phyloP scores from a whole-genome alignment of 1,140 invertebrate species.

The Psix sp. region DNA sequence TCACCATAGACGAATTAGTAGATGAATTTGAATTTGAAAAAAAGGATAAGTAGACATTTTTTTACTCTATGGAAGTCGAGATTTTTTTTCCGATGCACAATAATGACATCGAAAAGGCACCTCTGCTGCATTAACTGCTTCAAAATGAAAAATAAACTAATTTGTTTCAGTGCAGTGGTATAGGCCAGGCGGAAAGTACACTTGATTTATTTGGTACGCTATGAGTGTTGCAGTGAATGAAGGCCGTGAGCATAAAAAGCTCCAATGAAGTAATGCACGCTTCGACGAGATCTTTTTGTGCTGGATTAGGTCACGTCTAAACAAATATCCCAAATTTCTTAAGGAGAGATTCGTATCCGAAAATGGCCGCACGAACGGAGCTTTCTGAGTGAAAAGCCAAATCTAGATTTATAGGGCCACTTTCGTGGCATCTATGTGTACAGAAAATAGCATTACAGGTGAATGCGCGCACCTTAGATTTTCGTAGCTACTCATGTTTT shows the following conservation, averaged over 20 bases:
- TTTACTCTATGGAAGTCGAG: conserved; percentile 7
- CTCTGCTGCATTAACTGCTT: conserved; percentile 32
- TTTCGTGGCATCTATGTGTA: conserved; percentile 13
- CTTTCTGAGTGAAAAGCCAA: conserved; percentile 11
- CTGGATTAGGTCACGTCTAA: conserved; percentile 47
- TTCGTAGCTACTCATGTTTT: not conserved
- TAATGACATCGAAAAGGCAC: conserved; percentile 25
- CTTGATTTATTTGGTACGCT: conserved; percentile 17
- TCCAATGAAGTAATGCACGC: conserved; percentile 40
- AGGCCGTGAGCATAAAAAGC: conserved; percentile 18
- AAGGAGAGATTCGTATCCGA: conserved; percentile 21
- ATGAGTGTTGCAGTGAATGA: conserved; percentile 28
- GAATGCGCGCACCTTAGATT: conserved; percentile 4
- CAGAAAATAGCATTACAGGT: conserved; percentile 10
- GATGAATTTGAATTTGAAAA: too few relatives aligned
- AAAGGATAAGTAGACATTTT: too few relatives aligned
- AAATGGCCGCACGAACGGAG: conserved; percentile 10
- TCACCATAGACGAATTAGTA: too few relatives aligned
- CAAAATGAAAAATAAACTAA: conserved; percentile 41
- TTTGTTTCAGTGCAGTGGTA: conserved; percentile 24
- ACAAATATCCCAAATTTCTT: conserved; percentile 37
- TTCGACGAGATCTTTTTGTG: conserved; percentile 39
- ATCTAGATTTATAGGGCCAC: conserved; percentile 13
- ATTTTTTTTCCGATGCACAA: conserved; percentile 9
- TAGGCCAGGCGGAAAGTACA: conserved; percentile 4